Evolutionary conservation across 2,888 invertebrate genomes (phyloP), one percentile per base, ranked within the genome.

Genomic region (Mesorhabditis spiculigera): DNA sequence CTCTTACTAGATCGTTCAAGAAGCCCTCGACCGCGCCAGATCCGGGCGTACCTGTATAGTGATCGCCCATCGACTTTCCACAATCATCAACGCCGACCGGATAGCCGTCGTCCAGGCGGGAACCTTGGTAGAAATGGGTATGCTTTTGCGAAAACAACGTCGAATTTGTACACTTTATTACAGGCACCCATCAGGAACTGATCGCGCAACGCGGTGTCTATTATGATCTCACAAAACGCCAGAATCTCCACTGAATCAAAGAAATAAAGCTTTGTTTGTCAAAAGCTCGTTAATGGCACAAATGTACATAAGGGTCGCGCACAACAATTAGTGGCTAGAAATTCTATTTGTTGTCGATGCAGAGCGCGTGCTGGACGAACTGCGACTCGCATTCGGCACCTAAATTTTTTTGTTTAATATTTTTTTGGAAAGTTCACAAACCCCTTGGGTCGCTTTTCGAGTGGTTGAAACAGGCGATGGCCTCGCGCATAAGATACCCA

Each of bases 1-100:
- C 16, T 5, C 16, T 65, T 16, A 63, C 16, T 62, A 74, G 91
- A 88, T 93, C 67, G 93, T 94, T 0, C 93, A 94, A 88, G 92
- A 91, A 80, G 93, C 93, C 0, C 86, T 94, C 72, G 93, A 94
- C 68, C 16, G 87, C 83, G 88, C 88, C 0, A 68, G 78, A 45
- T 73, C 77, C 45, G 82, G 88, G 16, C 79, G 88, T 66, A 88
- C 88, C 0, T 88, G 87, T 10, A 84, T 88, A 63, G 86, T 88
- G 4, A 86, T 88, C 50, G 88, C 88, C 28, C 87, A 88, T 77
- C 74, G 89, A 43, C 80, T 89, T 67, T 87, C 88, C 42, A 89
- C 89, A 4, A 86, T 89, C 50, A 86, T 87, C 79, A 87, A 86
- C 68, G 78, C 79, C 0, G 81, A 81, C 68, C 69, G 68, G 41